Evolutionary conservation across 2,113 vertebrate species (phyloP).

Genomic region (Epinephelus fuscoguttatus): DNA sequence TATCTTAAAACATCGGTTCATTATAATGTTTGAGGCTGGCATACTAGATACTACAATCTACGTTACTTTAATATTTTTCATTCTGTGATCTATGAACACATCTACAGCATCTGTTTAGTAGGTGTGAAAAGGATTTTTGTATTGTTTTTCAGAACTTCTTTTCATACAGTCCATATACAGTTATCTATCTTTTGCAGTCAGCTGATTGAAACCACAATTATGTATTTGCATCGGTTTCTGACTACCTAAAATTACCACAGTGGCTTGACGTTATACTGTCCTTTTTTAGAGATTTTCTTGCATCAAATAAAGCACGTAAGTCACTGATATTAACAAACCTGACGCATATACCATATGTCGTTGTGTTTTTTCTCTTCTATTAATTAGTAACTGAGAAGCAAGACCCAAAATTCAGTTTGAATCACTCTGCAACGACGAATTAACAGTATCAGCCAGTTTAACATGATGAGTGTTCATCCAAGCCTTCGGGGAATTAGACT

Average conservation of each 20-base stretch:
- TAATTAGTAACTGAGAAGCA: conserved; percentile 17
- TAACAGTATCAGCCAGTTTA: conserved; percentile 32
- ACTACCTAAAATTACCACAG: background rate
- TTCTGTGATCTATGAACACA: background rate
- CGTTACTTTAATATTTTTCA: background rate
- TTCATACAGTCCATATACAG: background rate
- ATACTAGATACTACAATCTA: background rate
- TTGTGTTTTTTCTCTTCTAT: background rate
- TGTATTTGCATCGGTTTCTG: background rate
- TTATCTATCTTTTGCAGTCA: background rate
- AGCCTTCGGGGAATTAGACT: conserved; percentile 23
- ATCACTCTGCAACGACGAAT: background rate
- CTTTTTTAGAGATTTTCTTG: background rate
- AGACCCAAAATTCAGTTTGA: conserved; percentile 1
- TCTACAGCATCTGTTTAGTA: background rate
- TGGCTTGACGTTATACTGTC: background rate
- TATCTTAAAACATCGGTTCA: conserved; percentile 6
- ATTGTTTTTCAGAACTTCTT: background rate
- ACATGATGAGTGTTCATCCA: conserved; percentile 29
- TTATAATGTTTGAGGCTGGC: background rate
- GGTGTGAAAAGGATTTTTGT: background rate
- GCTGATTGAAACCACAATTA: background rate
- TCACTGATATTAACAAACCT: background rate
- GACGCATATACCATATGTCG: background rate
- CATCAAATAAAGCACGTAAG: too few species aligned